Evolutionary conservation across 1,140 invertebrate species (phyloP), one percentile per base, ranked within the genome.

Genomic region (Drosophila tristis): DNA sequence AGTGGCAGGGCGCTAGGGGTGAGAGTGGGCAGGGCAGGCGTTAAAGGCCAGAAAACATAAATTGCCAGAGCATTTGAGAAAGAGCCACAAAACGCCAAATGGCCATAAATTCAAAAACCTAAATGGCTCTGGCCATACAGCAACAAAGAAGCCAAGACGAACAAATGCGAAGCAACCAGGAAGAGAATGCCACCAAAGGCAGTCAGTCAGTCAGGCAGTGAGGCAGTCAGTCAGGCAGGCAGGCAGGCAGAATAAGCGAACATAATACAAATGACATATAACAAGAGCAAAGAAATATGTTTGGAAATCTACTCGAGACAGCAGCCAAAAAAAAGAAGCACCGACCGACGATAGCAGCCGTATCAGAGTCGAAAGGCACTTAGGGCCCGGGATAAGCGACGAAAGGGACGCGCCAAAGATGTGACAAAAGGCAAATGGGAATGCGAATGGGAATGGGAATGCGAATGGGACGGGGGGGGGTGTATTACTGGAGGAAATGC

Each of bases 241-340:
- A 20, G 25, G 25, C 51, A 45, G 26, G 44, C 20, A 42, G 44
- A 62, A 60, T 68, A 56, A 63, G 42, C 42, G n/a, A 57, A 60
- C 66, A 77, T 71, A 87, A 86, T 75, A 82, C 71, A 75, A 87
- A 87, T 86, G 78, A 86, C 81, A 86, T 82, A 87, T 87, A 86
- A 82, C 74, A 67, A 68, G 79, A 75, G 74, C 73, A 71, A 80
- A 78, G 56, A 89, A 89, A 89, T 85, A 86, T 85, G 80, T 85
- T 11, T 49, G 63, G 78, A 89, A 82, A 86, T 86, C 82, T 87
- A 86, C 82, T 86, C 60, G 70, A 87, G 82, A 81, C 82, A 75
- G 74, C 67, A 70, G 66, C 73, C 55, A 51, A 68, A 62, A 70
- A 55, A 56, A 48, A 56, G 39, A 56, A 29, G 44, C 68, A 80